Evolutionary conservation across 1,140 invertebrate species (phyloP), one percentile per base, ranked within the genome.

Genomic region (Drosophila nikananu): DNA sequence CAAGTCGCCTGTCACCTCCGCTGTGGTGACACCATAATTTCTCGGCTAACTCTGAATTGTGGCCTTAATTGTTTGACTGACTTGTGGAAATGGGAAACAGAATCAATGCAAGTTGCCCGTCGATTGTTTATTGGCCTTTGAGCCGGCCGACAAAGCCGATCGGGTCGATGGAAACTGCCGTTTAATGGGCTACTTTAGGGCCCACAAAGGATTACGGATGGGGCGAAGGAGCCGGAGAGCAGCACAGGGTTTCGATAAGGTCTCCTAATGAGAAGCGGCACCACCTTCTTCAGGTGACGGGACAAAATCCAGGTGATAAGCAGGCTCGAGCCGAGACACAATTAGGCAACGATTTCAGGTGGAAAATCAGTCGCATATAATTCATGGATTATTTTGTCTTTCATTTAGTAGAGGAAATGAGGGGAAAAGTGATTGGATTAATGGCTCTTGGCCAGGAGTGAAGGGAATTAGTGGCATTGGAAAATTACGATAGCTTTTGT

Each of bases 1-100:
- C 63, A 63, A 65, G 60, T 52, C 55, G 71, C 57, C 70, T 77
- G 75, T 87, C 83, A 87, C 80, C 83, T 86, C 61, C 44, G 51
- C 73, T 80, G 70, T 81, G 86, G 81, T 89, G 86, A 90, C 86
- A 89, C 86, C 81, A 90, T 73, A 89, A 86, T 89, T 86, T 90
- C 79, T 82, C 70, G 86, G 84, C 81, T 71, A 86, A 70, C 84
- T 73, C 81, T 66, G 84, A 81, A 90, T 79, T 86, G 86, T 80
- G 77, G 86, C 74, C 81, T 90, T 89, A 89, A 89, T 89, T 89
- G 84, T 89, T 81, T 68, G 77, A 46, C 62, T 80, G 68, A 80
- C 71, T 64, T 55, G 71, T 55, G 70, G 68, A 64, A 73, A 65
- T 41, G 46, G 57, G 32, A 44, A 63, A 64, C 41, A 41, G 67